Conservation (phyloP, 2,797 vertebrate species). For the Melanotaenia boesemani region DNA sequence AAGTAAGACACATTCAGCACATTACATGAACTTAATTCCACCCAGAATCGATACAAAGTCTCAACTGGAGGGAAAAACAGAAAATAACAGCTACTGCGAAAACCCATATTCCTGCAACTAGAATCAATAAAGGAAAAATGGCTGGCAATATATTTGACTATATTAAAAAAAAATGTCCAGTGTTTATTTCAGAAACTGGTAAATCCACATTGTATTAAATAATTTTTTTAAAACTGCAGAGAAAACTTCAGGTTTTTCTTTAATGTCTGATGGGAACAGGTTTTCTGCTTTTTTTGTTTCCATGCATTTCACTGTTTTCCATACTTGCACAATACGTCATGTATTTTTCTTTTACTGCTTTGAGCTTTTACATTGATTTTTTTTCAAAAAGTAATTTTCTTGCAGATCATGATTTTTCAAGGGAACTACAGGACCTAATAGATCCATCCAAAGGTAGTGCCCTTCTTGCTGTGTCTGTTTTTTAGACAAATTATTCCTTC, state of each 20-base stretch:
- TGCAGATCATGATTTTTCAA: conserved; percentile 89
- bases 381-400: conserved; percentile 35
- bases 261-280: neutral
- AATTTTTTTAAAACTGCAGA: neutral
- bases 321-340: neutral
- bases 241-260: neutral
- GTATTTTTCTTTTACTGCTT: neutral
- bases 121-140: too few species aligned
- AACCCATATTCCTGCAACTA: too few species aligned
- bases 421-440: conserved; percentile 89
- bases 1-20: neutral
- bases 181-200: neutral
- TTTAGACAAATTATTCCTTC: neutral
- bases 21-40: neutral
- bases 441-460: conserved; percentile 89
- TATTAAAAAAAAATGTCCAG: neutral
- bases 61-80: neutral
- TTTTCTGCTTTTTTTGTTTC: neutral
- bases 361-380: neutral
- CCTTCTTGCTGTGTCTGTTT: neutral
- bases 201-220: conserved; percentile 1
- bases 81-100: too few species aligned
- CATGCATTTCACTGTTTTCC: conserved; percentile 9
- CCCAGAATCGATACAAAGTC: neutral
- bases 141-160: too few species aligned